Percentiles rank a stretch among this genome's conserved stretches.
These are phyloP conservation scores for Turritopsis rubra DNA, from an alignment of 30 jellyfish, hydroid and myxozoan species.

Conservation along the genomic window DNA sequence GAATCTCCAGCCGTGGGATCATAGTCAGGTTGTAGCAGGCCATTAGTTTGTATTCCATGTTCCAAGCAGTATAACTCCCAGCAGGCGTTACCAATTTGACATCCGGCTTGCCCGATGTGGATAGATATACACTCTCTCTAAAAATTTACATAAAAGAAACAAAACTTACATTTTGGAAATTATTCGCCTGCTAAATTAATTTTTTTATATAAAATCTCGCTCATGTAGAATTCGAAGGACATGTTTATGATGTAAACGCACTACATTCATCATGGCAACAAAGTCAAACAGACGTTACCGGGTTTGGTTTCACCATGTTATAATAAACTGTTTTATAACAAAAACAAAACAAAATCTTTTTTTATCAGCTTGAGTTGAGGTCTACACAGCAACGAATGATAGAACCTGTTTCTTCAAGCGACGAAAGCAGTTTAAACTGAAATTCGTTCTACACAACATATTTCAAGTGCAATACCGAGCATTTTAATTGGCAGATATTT, in stretches of 20 bases:
- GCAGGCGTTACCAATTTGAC: slow-evolving; percentile 97
- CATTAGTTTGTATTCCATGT: slow-evolving; percentile 72
- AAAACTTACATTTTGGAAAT: too few species aligned
- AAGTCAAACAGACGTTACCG: neutral
- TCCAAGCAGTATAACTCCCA: slow-evolving; percentile 92
- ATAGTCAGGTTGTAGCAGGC: slow-evolving; percentile 37
- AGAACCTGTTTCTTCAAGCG: neutral
- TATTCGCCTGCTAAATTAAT: neutral
- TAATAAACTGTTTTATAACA: neutral
- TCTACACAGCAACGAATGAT: neutral
- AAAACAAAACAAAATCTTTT: too few species aligned
- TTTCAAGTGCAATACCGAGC: neutral
- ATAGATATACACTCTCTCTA: slow-evolving; percentile 95
- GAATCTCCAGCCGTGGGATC: slow-evolving; percentile 53
- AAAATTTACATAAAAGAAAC: neutral
- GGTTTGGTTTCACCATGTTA: neutral
- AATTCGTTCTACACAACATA: neutral
- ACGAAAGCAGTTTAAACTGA: neutral
- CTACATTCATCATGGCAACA: too few species aligned
- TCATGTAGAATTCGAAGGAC: neutral
- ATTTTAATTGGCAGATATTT: neutral
- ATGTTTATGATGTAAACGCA: too few species aligned
- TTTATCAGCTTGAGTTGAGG: neutral
- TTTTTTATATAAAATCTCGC: neutral
- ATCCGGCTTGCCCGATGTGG: slow-evolving; percentile 98